phyloP scores from a whole-genome alignment of 1,140 invertebrate species.

The Goniozus legneri region DNA sequence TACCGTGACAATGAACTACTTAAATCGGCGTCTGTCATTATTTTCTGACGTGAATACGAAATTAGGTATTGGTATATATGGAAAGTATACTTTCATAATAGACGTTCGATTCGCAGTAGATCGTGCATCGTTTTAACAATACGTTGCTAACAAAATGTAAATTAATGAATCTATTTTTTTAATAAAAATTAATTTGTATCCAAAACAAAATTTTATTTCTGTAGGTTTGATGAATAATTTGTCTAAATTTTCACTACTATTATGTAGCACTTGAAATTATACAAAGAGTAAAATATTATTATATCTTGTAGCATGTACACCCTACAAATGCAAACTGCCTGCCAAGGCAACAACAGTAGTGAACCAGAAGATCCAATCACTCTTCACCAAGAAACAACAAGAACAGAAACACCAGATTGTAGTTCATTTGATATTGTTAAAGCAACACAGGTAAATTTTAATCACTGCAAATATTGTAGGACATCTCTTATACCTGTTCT shows the following conservation, averaged over 20 bases:
- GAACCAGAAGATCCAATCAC: conserved; percentile 40
- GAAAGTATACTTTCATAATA: background rate
- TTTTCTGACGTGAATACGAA: conserved; percentile 18
- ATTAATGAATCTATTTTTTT: background rate
- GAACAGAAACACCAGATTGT: conserved; percentile 62
- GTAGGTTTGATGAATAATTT: too few species aligned
- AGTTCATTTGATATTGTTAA: conserved; percentile 90
- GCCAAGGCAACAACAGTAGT: conserved; percentile 43
- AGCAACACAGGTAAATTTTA: conserved; percentile 78
- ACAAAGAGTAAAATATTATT: background rate
- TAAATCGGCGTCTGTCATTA: conserved; percentile 7
- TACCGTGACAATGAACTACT: background rate
- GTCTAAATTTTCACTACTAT: background rate
- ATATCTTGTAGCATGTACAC: conserved; percentile 41
- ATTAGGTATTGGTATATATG: conserved; percentile 10
- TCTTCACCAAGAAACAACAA: conserved; percentile 46
- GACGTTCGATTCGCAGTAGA: background rate
- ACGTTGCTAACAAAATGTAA: too few species aligned
- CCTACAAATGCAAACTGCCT: conserved; percentile 47
- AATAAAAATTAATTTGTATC: background rate
- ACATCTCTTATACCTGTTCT: conserved; percentile 16
- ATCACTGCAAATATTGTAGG: background rate
- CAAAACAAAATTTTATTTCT: too few species aligned
- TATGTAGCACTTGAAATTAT: background rate
- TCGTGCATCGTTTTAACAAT: background rate